Conservation (phyloP, 2,888 invertebrate species). For the Axea sp. region DNA sequence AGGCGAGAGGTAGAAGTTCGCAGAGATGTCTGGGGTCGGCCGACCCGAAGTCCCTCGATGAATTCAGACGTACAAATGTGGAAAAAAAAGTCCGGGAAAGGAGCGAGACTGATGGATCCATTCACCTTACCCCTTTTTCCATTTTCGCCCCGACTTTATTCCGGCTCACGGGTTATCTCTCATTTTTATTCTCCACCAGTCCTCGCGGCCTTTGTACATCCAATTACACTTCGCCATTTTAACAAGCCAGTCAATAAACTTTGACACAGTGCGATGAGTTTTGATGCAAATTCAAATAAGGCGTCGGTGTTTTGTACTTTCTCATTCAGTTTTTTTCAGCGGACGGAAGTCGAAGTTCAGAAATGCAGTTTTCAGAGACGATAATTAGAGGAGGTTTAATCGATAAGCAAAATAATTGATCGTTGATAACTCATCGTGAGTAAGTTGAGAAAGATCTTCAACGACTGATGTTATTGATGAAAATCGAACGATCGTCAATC, state of each 20-base stretch:
- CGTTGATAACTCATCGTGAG: no score
- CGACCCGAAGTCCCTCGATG: conserved; percentile 52
- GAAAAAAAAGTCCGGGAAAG: conserved; percentile 12
- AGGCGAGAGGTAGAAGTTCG: conserved; percentile 26
- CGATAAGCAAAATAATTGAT: no score
- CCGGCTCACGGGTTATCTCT: conserved; percentile 36
- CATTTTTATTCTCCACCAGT: conserved; percentile 36
- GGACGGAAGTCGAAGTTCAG: no score
- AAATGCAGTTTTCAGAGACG: no score
- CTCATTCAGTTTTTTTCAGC: background rate
- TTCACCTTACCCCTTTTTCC: conserved; percentile 42
- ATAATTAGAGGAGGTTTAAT: no score
- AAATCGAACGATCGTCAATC: no score
- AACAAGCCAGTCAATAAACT: conserved; percentile 36
- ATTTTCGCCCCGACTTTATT: conserved; percentile 29
- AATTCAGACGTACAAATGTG: conserved; percentile 48
- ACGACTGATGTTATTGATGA: no score
- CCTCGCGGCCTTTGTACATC: conserved; percentile 35
- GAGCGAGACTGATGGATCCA: conserved; percentile 12
- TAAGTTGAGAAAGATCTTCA: no score
- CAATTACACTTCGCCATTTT: conserved; percentile 50
- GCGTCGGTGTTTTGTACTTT: background rate
- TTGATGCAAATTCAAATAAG: conserved; percentile 20
- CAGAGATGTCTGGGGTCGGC: conserved; percentile 49
- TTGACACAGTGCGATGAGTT: conserved; percentile 36